phyloP scores from a whole-genome alignment of 2,888 invertebrate species.

The Cremastinae sp. region DNA sequence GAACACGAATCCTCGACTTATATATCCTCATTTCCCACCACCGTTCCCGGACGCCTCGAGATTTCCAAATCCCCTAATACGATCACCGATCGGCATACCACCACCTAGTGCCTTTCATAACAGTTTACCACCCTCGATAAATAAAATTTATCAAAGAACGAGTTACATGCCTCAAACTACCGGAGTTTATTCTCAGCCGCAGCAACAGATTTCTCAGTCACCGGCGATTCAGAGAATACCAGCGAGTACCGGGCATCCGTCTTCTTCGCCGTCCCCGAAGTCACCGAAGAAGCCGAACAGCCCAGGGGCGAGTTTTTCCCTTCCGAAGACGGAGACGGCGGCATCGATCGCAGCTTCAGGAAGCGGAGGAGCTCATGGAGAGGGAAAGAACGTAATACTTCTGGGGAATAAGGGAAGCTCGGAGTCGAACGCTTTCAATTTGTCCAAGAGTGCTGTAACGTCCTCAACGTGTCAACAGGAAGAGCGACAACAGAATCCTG shows the following conservation, averaged over 20 bases:
- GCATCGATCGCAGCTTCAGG: constrained; percentile 23
- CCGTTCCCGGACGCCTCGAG: constrained; percentile 71
- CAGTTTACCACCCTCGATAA: constrained; percentile 77
- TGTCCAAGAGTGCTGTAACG: constrained; percentile 66
- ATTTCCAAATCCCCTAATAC: constrained; percentile 75
- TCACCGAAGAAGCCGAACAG: constrained; percentile 59
- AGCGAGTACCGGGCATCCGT: constrained; percentile 72
- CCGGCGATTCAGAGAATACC: constrained; percentile 77
- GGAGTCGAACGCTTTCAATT: constrained; percentile 68
- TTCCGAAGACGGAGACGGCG: constrained; percentile 65
- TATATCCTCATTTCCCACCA: constrained; percentile 75
- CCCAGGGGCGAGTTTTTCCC: constrained; percentile 43
- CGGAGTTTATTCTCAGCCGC: constrained; percentile 54
- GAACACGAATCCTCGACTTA: constrained; percentile 76
- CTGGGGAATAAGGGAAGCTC: constrained; percentile 30
- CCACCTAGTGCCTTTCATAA: constrained; percentile 78
- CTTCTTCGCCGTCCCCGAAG: constrained; percentile 68
- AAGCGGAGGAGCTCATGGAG: background rate
- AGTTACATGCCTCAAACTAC: constrained; percentile 75
- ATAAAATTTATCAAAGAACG: constrained; percentile 76
- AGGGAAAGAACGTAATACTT: constrained; percentile 34
- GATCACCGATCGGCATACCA: constrained; percentile 75
- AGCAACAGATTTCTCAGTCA: constrained; percentile 66
- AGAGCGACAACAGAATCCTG: constrained; percentile 32
- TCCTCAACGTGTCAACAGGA: constrained; percentile 35